Base-by-base conservation (phyloP, 1,140 invertebrate species). In the Drosophila micromelanica region DNA sequence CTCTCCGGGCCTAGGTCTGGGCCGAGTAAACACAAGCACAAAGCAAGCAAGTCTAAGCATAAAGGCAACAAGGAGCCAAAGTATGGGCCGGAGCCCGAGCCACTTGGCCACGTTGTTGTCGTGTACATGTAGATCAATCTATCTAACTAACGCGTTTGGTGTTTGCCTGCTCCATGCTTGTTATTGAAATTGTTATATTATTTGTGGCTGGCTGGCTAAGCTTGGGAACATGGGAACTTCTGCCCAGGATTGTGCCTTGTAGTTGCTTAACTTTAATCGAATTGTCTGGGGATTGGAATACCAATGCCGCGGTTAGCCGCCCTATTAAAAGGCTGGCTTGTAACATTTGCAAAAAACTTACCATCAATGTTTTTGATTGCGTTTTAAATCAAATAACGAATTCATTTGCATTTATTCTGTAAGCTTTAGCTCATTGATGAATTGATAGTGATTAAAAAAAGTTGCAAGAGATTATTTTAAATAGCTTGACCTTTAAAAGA, bases 131-230 rank as follows among this genome's bases (percentile, higher is more conserved):
- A 89, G 84, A 89, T 89, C 85, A 89, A 89, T 89, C 84, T 89
- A 89, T 89, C 84, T 89, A 89, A 89, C 84, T 89, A 89, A 89
- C 84, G 84, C 84, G 85, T 87, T 81, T 89, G 84, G 84, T 89
- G 84, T 89, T 89, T 84, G 85, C 76, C 63, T 70, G 54, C 68
- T 59, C 42, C 77, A 85, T 72, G 84, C 85, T 90, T 89, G 84
- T 89, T 89, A 89, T 89, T 89, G 89, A 89, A 89, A 89, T 89
- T 89, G 84, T 89, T 89, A 80, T 89, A 89, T 89, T 89, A 89
- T 89, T 89, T 89, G 84, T 89, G 85, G 85, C 84, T 71, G 68
- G 67, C 49, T 52, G 30, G 79, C 69, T 70, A 63, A 77, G 79
- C 79, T 77, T 80, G 73, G 76, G 81, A 87, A 86, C 81, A 75